Evolutionary conservation across 2,888 invertebrate genomes (phyloP).

Genomic region (Ellobium chinense): DNA sequence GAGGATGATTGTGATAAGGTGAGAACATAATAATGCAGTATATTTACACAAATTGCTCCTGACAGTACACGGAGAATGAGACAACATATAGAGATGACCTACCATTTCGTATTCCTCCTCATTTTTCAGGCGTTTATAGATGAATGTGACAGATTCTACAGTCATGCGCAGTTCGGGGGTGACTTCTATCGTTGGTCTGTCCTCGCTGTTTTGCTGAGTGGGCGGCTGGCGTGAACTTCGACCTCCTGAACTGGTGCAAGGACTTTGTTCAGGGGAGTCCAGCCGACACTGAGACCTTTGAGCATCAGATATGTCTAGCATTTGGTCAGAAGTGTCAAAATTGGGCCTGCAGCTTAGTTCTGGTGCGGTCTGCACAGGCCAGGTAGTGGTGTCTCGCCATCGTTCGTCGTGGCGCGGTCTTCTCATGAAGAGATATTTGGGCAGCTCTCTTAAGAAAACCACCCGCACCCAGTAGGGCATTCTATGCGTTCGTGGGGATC

Average conservation of each 20-base stretch:
- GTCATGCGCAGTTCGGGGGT: slow-evolving; percentile 87
- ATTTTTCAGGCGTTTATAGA: slow-evolving; percentile 97
- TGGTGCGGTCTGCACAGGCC: slow-evolving; percentile 48
- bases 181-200: slow-evolving; percentile 83
- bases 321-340: slow-evolving; percentile 50
- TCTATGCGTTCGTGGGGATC: slow-evolving; percentile 95
- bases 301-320: slow-evolving; percentile 88
- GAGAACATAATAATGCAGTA: too few relatives aligned
- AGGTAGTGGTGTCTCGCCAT: slow-evolving; percentile 78
- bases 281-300: background rate
- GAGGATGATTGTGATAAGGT: too few relatives aligned
- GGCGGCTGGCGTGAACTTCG: background rate
- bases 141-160: slow-evolving; percentile 98
- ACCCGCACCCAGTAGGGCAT: slow-evolving; percentile 99
- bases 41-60: too few relatives aligned
- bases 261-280: slow-evolving; percentile 79
- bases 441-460: slow-evolving; percentile 96
- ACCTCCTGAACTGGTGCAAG: slow-evolving; percentile 73
- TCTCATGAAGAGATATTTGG: slow-evolving; percentile 95
- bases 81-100: too few relatives aligned
- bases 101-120: slow-evolving; percentile 99
- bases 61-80: too few relatives aligned
- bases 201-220: background rate
- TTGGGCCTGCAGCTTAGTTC: slow-evolving; percentile 43
- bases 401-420: slow-evolving; percentile 85